phyloP scores from a whole-genome alignment of 2,888 invertebrate species.

The Notodonta ziczac region DNA sequence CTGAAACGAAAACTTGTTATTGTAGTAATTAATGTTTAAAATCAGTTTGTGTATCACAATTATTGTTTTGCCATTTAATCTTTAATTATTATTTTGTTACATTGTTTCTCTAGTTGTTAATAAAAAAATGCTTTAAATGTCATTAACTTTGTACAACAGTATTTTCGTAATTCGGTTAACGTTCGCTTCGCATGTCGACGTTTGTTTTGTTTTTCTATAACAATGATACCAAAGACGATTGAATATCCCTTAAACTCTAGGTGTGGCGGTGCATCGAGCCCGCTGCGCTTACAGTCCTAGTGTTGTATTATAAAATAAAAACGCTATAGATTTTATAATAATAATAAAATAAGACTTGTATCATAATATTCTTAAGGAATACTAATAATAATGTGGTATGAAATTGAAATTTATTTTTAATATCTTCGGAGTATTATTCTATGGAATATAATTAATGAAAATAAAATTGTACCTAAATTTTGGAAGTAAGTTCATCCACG shows the following conservation, averaged over 20 bases:
- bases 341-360: slow-evolving; percentile 74
- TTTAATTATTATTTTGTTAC: slow-evolving; percentile 55
- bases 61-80: slow-evolving; percentile 64
- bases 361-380: slow-evolving; percentile 67
- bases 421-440: slow-evolving; percentile 76
- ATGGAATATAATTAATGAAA: slow-evolving; percentile 35
- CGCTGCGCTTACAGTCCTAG: slow-evolving; percentile 61
- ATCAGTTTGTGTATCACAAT: slow-evolving; percentile 42
- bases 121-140: slow-evolving; percentile 76
- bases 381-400: slow-evolving; percentile 63
- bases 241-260: slow-evolving; percentile 78
- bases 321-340: slow-evolving; percentile 73
- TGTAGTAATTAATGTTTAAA: slow-evolving; percentile 1
- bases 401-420: slow-evolving; percentile 76
- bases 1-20: not conserved
- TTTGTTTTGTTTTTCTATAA: slow-evolving; percentile 71
- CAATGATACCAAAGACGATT: slow-evolving; percentile 83
- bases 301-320: slow-evolving; percentile 65
- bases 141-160: slow-evolving; percentile 74
- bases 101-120: slow-evolving; percentile 73
- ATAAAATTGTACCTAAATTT: slow-evolving; percentile 35
- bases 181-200: slow-evolving; percentile 61
- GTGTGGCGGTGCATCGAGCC: slow-evolving; percentile 53
- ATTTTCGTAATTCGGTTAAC: slow-evolving; percentile 56
- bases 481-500: slow-evolving; percentile 40